Evolutionary conservation across 2,888 invertebrate species (phyloP).

Genomic region (Sinopyrophorus schimmeli): DNA sequence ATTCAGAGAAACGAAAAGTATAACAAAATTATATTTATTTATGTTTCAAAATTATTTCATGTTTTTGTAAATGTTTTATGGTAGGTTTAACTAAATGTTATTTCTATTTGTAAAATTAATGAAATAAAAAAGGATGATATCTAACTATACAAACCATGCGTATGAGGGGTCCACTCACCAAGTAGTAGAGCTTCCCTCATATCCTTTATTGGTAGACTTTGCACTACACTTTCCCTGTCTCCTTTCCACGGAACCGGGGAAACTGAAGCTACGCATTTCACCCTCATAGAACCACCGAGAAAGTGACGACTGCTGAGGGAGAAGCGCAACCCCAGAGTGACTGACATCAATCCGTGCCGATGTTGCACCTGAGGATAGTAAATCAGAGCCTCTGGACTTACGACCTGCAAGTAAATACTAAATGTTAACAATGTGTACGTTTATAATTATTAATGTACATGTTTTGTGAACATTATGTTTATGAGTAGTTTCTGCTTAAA

Average conservation of each 20-base stretch:
- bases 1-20: no score
- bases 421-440: conserved; percentile 21
- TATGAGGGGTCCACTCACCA: conserved; percentile 56
- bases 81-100: no score
- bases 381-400: conserved; percentile 57
- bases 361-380: conserved; percentile 60
- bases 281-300: conserved; percentile 63
- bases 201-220: conserved; percentile 61
- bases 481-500: no score
- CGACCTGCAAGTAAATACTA: no score
- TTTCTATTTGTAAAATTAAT: no score
- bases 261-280: conserved; percentile 65
- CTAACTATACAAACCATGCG: conserved; percentile 25
- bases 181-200: conserved; percentile 65
- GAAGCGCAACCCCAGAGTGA: conserved; percentile 62
- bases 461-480: no score
- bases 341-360: conserved; percentile 62
- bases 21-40: no score
- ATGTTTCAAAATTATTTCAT: no score
- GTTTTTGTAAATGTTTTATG: no score
- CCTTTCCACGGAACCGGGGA: conserved; percentile 64
- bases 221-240: conserved; percentile 62
- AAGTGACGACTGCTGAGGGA: conserved; percentile 61
- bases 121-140: no score
- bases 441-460: no score